Base-by-base conservation (phyloP, 2,888 invertebrate genomes). In the Deilephila porcellus region DNA sequence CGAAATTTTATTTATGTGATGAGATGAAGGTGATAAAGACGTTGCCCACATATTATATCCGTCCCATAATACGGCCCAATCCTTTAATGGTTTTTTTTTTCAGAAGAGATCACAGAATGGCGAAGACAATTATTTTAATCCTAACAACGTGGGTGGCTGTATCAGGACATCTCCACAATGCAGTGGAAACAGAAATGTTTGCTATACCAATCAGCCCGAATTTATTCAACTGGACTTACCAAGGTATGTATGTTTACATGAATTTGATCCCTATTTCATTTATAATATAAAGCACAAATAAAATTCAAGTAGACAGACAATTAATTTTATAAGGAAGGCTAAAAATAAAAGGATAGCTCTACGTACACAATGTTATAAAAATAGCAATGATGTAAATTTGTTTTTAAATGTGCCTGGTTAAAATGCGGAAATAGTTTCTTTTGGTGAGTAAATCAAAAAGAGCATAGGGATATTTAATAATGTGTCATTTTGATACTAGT, bases 151-250 rank as follows among this genome's bases (percentile, higher is more conserved):
- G 79, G 6, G 75, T 82, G 20, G 80, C 80, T n/a, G 78, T 81
- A 11, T 80, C 83, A 20, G 79, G 81, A 25, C 88, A 91, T 74
- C 83, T 86, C 4, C 90, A 93, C 86, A 96, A 95, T 88, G 96
- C 96, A 17, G 91, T 96, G 62, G 96, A 96, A 89, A 96, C 97
- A 0, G 97, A 97, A 93, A 96, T 98, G 85, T 98, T 97, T 91
- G 96, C 97, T 56, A 96, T 97, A 86, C 96, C 96, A 79, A 96
- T 98, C 84, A 96, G 96, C 78, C 97, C 98, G 0, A 95, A 96
- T 80, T 95, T 97, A 85, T 98, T 98, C 87, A 97, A 98, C 87
- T 98, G 97, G 97, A 97, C 96, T 14, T 95, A 95, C 82, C 96
- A 96, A 94, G 96, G 97, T 96, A 90, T 25, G n/a, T 63, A 45